These are phyloP conservation scores for Erannis defoliaria DNA, from an alignment of 2,888 invertebrate genomes.

Conservation along the genomic window DNA sequence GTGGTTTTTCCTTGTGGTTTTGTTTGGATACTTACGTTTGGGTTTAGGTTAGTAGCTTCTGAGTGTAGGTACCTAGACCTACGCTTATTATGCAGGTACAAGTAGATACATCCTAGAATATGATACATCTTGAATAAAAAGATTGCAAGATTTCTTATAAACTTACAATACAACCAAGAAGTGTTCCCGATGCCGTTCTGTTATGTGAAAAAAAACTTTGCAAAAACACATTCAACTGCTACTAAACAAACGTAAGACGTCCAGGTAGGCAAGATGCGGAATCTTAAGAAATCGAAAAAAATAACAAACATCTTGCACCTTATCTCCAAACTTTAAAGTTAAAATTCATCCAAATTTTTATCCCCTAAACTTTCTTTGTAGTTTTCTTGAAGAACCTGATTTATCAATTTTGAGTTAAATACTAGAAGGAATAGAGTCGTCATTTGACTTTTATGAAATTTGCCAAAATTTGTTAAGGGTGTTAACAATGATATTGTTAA, in stretches of 20 bases:
- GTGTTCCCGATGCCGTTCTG: background rate
- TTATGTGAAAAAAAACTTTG: slow-evolving; percentile 34
- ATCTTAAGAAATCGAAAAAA: slow-evolving; percentile 71
- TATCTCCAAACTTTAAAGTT: slow-evolving; percentile 34
- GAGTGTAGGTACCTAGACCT: no score
- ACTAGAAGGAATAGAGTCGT: slow-evolving; percentile 44
- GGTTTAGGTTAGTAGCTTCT: no score
- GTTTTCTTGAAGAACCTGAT: background rate
- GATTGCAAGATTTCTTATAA: background rate
- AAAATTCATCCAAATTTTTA: slow-evolving; percentile 25
- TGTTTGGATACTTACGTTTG: no score
- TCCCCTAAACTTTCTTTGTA: slow-evolving; percentile 30
- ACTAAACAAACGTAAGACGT: slow-evolving; percentile 65
- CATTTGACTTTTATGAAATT: slow-evolving; percentile 41
- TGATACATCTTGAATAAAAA: no score
- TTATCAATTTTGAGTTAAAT: slow-evolving; percentile 7
- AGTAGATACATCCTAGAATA: background rate
- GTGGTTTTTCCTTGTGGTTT: no score
- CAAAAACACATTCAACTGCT: slow-evolving; percentile 61
- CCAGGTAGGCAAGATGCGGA: slow-evolving; percentile 83
- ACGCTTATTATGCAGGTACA: no score
- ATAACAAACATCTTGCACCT: slow-evolving; percentile 32
- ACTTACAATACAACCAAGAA: background rate
- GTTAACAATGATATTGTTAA: slow-evolving; percentile 44
- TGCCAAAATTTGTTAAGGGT: slow-evolving; percentile 59